Base-by-base conservation (phyloP, 1,140 invertebrate species). In the Carcinoscorpius rotundicauda region DNA sequence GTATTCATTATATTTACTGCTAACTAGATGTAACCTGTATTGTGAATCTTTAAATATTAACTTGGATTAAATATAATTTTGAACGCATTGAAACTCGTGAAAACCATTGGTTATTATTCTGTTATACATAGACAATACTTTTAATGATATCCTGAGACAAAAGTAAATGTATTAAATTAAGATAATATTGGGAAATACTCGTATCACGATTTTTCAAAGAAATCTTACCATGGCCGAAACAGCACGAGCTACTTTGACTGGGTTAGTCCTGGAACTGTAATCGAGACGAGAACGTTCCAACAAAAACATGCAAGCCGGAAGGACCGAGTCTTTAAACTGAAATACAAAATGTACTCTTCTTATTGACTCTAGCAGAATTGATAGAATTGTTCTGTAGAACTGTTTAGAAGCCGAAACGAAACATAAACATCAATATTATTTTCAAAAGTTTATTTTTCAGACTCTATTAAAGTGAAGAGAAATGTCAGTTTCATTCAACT, bases 231-330 rank as follows among this genome's bases (percentile, higher is more conserved):
- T 84, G 2, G 92, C 91, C 3, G 91, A 91, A 1, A 94, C 76
- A 0, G 85, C 85, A 58, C 91, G 81, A 0, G 81, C 80, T 60
- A 86, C 85, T 63, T 85, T 79, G 10, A 93, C 85, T 0, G 90
- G 86, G 78, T 92, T 88, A 50, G 82, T 82, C 69, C 91, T 71
- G n/a, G 80, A 78, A 55, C 78, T 73, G 69, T 80, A 69, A 87
- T 82, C 78, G 83, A 88, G 68, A 86, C 89, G 71, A 85, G 82
- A 67, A 84, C 82, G 66, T 51, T 82, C 83, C 71, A 95, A 80
- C 63, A 96, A 76, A 72, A 88, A 85, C 11, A 96, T 76, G 29
- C 88, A 83, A 72, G 89, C 93, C 52, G 95, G 89, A n/a, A 97
- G 77, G 66, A 94, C 84, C 72, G 91, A 82, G 62, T 84, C 84